Evolutionary conservation across 2,888 invertebrate genomes (phyloP).

Genomic region (Dendrolimus houi): DNA sequence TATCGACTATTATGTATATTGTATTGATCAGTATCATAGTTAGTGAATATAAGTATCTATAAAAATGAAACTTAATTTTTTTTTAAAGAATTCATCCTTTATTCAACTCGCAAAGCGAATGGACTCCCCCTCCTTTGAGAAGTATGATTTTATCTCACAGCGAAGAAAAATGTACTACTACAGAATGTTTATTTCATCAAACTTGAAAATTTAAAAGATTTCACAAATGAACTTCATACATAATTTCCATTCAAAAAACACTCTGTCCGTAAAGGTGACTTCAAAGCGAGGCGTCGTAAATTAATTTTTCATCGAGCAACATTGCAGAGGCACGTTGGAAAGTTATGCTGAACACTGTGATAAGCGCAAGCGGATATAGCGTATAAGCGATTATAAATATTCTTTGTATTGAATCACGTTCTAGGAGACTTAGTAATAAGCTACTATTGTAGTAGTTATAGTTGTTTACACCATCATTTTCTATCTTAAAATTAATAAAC

Average conservation of each 20-base stretch:
- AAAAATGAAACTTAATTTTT: too few species aligned
- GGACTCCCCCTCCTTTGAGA: too few species aligned
- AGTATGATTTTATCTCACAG: neutral
- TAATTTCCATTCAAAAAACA: conserved; percentile 22
- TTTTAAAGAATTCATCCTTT: too few species aligned
- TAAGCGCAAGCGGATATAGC: neutral
- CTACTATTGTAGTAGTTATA: too few species aligned
- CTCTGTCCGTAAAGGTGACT: conserved; percentile 19
- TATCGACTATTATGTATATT: too few species aligned
- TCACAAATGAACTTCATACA: neutral
- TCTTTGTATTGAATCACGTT: too few species aligned
- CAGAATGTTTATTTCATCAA: neutral
- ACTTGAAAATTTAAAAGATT: neutral
- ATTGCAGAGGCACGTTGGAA: conserved; percentile 18
- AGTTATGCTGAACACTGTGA: conserved; percentile 19
- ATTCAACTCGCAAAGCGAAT: too few species aligned
- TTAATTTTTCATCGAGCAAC: conserved; percentile 30
- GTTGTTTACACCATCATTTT: too few species aligned
- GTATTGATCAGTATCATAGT: too few species aligned
- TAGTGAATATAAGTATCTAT: too few species aligned
- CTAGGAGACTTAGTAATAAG: too few species aligned
- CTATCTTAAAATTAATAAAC: too few species aligned
- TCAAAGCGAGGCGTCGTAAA: conserved; percentile 25
- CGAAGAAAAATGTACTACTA: neutral
- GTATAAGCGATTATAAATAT: neutral